Base-by-base conservation (phyloP, 2,113 vertebrate species). In the Numida meleagris region DNA sequence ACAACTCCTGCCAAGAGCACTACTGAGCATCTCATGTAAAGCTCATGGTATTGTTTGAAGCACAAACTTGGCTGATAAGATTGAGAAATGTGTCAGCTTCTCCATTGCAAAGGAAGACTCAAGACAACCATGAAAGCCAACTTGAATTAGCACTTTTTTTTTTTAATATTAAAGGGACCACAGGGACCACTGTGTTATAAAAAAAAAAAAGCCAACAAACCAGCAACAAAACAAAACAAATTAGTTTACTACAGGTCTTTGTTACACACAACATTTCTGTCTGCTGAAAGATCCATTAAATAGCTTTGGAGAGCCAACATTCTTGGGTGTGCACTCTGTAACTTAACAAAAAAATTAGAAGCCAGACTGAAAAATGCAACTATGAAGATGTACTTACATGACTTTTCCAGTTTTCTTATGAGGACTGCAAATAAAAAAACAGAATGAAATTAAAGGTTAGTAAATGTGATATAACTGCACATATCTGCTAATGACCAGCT, bases 321-420 rank as follows among this genome's bases (percentile, higher is more conserved):
- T 20, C 34, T 48, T 45, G 50, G 27, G 34, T 63, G 29, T 10
- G 27, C 4, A 5, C 33, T 29, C 27, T 7, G 4, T 57, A 94
- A 85, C 42, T 86, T 51, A 61, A 67, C 16, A 89, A 43, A 86
- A 43, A 86, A 86, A 83, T 36, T 33, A 89, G 59, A 89, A 33
- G 34, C 3, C 9, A 70, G 13, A 33, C 31, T 94, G 67, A 68
- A 82, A 94, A 96, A 80, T 4, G 24, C 31, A 83, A 65, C 20
- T 1, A 1, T 57, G 80, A 78, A 94, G 38, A 89, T 67, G 53
- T 97, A 98, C 98, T 1, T 98, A 98, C 97, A 62, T 95, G 88
- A 92, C 84, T 96, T 97, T 97, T 95, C 96, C 91, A 92, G 96
- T 94, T 97, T 97, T 98, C 97, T 97, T 98, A 82, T 98, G 97